A percentile compares a stretch with the other conserved stretches of the same genome.
phyloP scores from a whole-genome alignment of 2,888 invertebrate genomes.

The Ophion obscuratus region DNA sequence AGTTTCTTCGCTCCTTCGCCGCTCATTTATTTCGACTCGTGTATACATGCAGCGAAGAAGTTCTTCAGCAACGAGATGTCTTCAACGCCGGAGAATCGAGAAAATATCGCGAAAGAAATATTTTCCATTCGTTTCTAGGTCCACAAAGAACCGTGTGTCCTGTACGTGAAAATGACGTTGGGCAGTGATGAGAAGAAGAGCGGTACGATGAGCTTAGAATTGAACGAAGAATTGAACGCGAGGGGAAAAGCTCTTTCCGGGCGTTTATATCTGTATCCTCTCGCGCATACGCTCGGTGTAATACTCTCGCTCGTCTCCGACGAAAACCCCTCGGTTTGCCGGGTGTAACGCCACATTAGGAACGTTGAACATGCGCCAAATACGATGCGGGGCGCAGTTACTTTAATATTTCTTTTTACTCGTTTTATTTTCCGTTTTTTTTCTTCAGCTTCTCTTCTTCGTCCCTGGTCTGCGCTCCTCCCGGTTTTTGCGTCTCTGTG shows the following conservation, averaged over 20 bases:
- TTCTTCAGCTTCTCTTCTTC: slow-evolving; percentile 47
- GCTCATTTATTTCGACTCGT: too few species aligned
- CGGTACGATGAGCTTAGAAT: slow-evolving; percentile 38
- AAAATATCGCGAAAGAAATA: too few species aligned
- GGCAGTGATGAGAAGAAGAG: slow-evolving; percentile 43
- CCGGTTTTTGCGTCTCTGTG: slow-evolving; percentile 39
- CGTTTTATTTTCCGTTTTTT: slow-evolving; percentile 11
- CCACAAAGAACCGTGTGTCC: neutral
- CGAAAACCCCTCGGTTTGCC: slow-evolving; percentile 46
- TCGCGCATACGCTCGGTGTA: slow-evolving; percentile 49
- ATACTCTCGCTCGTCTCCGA: slow-evolving; percentile 56
- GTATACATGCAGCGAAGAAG: too few species aligned
- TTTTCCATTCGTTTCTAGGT: neutral
- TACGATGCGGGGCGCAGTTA: slow-evolving; percentile 68
- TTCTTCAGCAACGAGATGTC: too few species aligned
- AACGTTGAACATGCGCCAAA: slow-evolving; percentile 76
- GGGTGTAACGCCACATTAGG: slow-evolving; percentile 69
- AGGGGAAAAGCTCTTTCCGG: slow-evolving; percentile 59
- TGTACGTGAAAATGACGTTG: slow-evolving; percentile 22
- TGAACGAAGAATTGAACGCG: slow-evolving; percentile 51
- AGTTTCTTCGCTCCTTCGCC: too few species aligned
- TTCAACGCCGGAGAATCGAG: too few species aligned
- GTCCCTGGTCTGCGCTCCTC: slow-evolving; percentile 17
- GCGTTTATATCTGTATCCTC: slow-evolving; percentile 51
- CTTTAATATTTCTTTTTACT: slow-evolving; percentile 68